These are phyloP conservation scores for Volucella inflata DNA, from an alignment of 2,888 invertebrate genomes.

Conservation along the genomic window DNA sequence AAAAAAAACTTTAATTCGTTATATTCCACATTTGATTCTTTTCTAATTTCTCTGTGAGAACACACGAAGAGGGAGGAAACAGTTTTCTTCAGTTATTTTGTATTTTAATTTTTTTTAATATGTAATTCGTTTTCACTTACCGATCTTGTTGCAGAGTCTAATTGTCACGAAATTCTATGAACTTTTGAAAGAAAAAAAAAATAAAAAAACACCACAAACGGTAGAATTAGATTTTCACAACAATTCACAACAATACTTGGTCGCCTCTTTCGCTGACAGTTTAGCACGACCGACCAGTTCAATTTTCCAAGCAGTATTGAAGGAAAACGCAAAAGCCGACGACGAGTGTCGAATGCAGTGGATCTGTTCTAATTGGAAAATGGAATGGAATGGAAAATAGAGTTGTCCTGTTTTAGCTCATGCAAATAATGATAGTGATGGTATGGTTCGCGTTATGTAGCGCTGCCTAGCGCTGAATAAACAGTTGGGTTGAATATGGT, in stretches of 20 bases:
- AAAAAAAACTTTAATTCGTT: no score
- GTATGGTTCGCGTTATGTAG: neutral
- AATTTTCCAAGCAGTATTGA: conserved; percentile 74
- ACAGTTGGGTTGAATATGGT: no score
- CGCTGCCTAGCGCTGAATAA: no score
- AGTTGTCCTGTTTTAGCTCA: conserved; percentile 29
- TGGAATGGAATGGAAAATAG: no score
- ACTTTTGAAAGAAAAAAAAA: conserved; percentile 39
- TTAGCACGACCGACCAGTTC: conserved; percentile 68
- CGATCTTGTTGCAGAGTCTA: conserved; percentile 38
- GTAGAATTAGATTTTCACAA: conserved; percentile 15
- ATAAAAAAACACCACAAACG: conserved; percentile 33
- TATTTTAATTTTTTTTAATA: neutral
- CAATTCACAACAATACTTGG: conserved; percentile 39
- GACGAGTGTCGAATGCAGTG: conserved; percentile 46
- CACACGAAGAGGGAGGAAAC: neutral
- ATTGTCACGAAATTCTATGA: conserved; percentile 44
- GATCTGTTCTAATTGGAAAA: conserved; percentile 58
- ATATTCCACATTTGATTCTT: no score
- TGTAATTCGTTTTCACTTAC: conserved; percentile 46
- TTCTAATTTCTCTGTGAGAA: no score
- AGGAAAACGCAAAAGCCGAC: conserved; percentile 34
- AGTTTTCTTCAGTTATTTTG: neutral
- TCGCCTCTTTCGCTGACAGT: conserved; percentile 64
- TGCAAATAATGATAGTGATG: neutral